phyloP scores from a whole-genome alignment of 2,888 invertebrate genomes.

The Eilema depressum region DNA sequence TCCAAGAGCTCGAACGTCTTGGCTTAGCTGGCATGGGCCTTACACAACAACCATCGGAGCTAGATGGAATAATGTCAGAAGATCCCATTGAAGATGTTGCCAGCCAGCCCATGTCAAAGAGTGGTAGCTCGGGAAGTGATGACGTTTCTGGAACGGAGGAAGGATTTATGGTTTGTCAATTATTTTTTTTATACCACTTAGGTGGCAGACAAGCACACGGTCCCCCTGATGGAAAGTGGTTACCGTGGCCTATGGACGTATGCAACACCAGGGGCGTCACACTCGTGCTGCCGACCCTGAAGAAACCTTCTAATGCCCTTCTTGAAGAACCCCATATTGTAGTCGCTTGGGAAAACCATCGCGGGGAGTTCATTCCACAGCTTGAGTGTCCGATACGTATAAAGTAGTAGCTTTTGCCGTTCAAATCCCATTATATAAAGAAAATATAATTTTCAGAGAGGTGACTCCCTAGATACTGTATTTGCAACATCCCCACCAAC shows the following conservation, averaged over 20 bases:
- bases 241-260: too few species aligned
- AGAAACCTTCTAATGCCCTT: too few species aligned
- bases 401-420: neutral
- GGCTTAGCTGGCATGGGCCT: constrained; percentile 61
- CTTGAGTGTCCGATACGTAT: neutral
- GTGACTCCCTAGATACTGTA: constrained; percentile 90
- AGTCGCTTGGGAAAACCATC: too few species aligned
- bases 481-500: constrained; percentile 88
- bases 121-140: constrained; percentile 81
- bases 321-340: too few species aligned
- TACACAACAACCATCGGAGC: constrained; percentile 40
- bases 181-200: too few species aligned
- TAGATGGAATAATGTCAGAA: constrained; percentile 33
- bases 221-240: too few species aligned
- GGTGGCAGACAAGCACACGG: too few species aligned
- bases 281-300: too few species aligned
- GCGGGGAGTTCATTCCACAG: too few species aligned
- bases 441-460: constrained; percentile 81
- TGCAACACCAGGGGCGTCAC: too few species aligned
- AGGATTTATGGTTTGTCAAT: constrained; percentile 80
- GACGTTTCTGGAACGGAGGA: constrained; percentile 78
- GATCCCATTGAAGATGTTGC: constrained; percentile 33
- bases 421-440: neutral
- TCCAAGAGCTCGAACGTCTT: constrained; percentile 88
- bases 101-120: constrained; percentile 61